Base-by-base conservation (phyloP, 1,140 invertebrate genomes). In the Bombus vancouverensis region DNA sequence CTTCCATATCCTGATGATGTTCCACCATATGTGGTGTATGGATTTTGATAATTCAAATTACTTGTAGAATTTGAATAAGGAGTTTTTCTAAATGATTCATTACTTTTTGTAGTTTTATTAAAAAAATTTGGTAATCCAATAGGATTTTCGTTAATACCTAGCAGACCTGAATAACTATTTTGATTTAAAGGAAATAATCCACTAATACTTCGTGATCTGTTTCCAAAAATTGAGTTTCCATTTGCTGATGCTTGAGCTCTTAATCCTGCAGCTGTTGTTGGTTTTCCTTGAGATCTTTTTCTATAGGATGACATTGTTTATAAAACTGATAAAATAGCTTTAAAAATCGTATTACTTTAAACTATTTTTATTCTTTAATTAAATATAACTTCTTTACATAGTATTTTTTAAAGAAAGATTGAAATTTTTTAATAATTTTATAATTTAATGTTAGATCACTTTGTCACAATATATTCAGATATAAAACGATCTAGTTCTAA, bases 1-100 rank as follows among this genome's bases (percentile, higher is more conserved):
- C 96, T 96, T 25, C 96, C 96, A 87, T 97, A 97, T 39, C 96
- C 96, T 1, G 96, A 96, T 77, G 96, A 92, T 0, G 96, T 96
- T 37, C 96, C 96, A 10, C 96, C 96, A 80, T 97, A 97, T 10
- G 96, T 96, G 0, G 95, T 95, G 75, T 93, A 94, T 1, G 92
- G 91, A 86, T 91, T 93, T 71, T 90, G 93, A 86, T 95, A 96
- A 89, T 95, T 96, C 81, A 96, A 92, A 90, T 95, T 94, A 34
- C 91, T 94, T 3, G 92, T 87, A 6, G 94, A 94, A 47, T 93
- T 95, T 0, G 93, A 93, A 57, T 94, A 94, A 22, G 92, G 88
- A 91, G 88, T 92, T 77, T 93, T 94, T 22, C 92, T 86, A 71
- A 92, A 95, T 10, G 93, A 87, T 10, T 91, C 93, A 13, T 83